Evolutionary conservation across 1,140 invertebrate genomes (phyloP), one percentile per base, ranked within the genome.

Genomic region (Maconellicoccus hirsutus): DNA sequence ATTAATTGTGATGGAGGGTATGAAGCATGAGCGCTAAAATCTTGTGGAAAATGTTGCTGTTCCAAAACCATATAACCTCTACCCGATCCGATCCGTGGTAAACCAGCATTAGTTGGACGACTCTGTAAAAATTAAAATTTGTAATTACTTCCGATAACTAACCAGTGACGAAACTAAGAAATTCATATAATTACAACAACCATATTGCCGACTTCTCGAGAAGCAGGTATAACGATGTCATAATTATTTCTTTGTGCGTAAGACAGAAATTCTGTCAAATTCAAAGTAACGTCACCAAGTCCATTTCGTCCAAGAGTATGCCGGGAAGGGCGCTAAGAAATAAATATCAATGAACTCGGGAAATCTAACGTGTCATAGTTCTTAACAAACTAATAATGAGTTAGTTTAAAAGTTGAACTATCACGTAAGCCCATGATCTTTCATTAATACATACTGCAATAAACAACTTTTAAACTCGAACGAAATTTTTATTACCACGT

Each of bases 11-110:
- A 8, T 8, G 61, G 61, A 25, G 22, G 61, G 16, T 66, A 66
- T 26, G 61, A 66, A 16, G 61, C 25, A 10, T 12, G 3, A 26
- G 61, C 61, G 16, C 4, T 66, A 22, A 26, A 66, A 12, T 23
- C 22, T 23, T 22, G 61, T 8, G 25, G 61, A 66, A 66, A 66
- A 66, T 66, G 21, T 23, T 66, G 61, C 16, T 66, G 61, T 16
- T 66, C 61, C 21, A 26, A 66, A 23, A 66, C 25, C 61, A 66
- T 26, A 66, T 52, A 52, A 8, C 42, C 42, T 52, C 42, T 52
- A 16, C 42, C 42, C 42, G 42, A 52, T 3, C 42, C 42, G 2
- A 52, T 52, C 6, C 42, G 42, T 52, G 42, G 42, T 19, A 52
- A 52, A 52, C n/a, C n/a, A 19, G 42, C 42, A 52, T 16, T 52